Evolutionary conservation across 2,113 vertebrate species (phyloP).

Genomic region (Apodemus speciosus): DNA sequence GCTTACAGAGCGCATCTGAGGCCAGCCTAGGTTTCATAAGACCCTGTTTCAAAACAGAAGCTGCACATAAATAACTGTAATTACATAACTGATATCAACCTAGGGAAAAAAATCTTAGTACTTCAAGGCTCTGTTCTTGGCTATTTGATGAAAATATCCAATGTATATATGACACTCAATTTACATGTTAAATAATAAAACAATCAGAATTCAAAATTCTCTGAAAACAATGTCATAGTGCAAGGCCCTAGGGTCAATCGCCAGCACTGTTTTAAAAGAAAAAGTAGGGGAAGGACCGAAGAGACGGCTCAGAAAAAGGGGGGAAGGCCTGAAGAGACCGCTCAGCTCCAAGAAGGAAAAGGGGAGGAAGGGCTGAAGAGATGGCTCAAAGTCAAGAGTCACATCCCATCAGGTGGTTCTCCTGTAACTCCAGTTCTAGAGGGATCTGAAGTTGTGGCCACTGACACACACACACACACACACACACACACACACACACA

Average conservation of each 20-base stretch:
- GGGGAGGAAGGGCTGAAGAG: not conserved
- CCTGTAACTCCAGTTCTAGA: not conserved
- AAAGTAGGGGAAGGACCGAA: not conserved
- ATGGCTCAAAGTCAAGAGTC: not conserved
- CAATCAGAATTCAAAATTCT: constrained; percentile 40
- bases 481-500: not conserved
- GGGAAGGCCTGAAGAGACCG: not conserved
- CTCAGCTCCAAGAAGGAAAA: not conserved
- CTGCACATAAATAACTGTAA: not conserved
- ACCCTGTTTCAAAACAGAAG: not conserved
- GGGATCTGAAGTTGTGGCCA: not conserved
- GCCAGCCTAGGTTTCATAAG: not conserved
- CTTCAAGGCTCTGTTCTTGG: constrained; percentile 2
- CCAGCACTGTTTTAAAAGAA: not conserved
- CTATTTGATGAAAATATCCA: constrained; percentile 30
- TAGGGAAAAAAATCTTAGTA: not conserved
- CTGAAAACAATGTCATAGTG: not conserved
- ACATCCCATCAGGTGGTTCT: not conserved
- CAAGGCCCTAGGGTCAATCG: not conserved
- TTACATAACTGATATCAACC: constrained; percentile 33
- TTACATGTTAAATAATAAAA: constrained; percentile 12
- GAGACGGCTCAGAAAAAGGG: not conserved
- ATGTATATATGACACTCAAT: constrained; percentile 28
- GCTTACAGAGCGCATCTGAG: not conserved
- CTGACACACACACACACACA: not conserved